Evolutionary conservation across 2,888 invertebrate genomes (phyloP).

Genomic region (Papilio gigon): DNA sequence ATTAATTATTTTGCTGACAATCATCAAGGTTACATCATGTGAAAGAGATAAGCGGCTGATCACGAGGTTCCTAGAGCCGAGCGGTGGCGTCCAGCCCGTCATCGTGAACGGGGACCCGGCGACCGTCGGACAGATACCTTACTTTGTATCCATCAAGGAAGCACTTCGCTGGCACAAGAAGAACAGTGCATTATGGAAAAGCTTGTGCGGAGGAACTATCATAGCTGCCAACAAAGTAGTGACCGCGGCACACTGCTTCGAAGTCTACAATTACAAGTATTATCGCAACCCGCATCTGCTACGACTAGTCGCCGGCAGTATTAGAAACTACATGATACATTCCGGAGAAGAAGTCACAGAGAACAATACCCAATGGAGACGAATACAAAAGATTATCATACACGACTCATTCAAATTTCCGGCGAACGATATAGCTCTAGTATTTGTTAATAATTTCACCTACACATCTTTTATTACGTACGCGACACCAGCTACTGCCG

Average conservation of each 20-base stretch:
- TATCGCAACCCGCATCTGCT: conserved; percentile 48
- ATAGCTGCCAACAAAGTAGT: conserved; percentile 55
- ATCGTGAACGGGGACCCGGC: conserved; percentile 61
- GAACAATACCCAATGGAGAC: conserved; percentile 50
- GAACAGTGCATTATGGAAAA: conserved; percentile 53
- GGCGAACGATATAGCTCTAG: conserved; percentile 60
- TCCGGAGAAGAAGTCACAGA: conserved; percentile 51
- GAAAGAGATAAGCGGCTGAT: conserved; percentile 56
- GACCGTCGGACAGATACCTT: conserved; percentile 55
- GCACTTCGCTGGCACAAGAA: conserved; percentile 41
- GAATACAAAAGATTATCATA: conserved; percentile 44
- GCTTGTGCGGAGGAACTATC: conserved; percentile 67
- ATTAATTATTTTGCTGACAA: conserved; percentile 36
- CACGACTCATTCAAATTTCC: conserved; percentile 54
- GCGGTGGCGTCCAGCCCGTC: conserved; percentile 52
- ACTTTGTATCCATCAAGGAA: conserved; percentile 65
- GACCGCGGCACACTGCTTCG: conserved; percentile 72
- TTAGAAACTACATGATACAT: conserved; percentile 52
- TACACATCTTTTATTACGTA: conserved; percentile 45
- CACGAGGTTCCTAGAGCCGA: conserved; percentile 62
- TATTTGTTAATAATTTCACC: conserved; percentile 49
- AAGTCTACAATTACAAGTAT: conserved; percentile 56
- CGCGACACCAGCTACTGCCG: conserved; percentile 44
- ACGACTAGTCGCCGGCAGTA: conserved; percentile 59
- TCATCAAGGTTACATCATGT: conserved; percentile 40